phyloP scores from a whole-genome alignment of 2,113 vertebrate species.

The Sturnus vulgaris region DNA sequence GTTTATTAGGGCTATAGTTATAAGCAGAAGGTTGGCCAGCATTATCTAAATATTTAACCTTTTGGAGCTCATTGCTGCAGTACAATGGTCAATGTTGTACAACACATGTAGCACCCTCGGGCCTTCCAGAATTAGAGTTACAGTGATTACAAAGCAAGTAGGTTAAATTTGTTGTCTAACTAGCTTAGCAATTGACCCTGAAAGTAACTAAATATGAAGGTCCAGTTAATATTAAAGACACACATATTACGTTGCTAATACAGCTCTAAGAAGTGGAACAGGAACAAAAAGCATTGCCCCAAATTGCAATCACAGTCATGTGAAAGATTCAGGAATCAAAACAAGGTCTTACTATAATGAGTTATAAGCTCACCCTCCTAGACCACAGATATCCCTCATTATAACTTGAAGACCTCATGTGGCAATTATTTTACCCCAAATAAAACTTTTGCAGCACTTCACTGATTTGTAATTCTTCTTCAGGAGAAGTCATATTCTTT shows the following conservation, averaged over 20 bases:
- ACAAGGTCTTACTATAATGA: background rate
- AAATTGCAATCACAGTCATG: background rate
- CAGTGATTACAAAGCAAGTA: background rate
- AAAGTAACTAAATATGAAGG: conserved; percentile 1
- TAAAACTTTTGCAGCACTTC: conserved; percentile 9
- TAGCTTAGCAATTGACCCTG: conserved; percentile 1
- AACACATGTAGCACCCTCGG: background rate
- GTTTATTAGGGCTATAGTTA: background rate
- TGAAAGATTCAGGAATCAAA: background rate
- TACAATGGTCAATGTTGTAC: background rate
- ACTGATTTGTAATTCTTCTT: conserved; percentile 19
- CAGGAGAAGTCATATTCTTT: background rate
- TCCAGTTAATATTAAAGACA: conserved; percentile 19
- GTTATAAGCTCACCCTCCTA: background rate
- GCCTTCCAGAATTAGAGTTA: background rate
- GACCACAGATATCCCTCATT: background rate
- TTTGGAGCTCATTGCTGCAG: background rate
- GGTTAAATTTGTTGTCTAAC: background rate
- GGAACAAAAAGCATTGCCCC: background rate
- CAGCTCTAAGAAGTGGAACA: background rate
- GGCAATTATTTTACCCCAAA: conserved; percentile 24
- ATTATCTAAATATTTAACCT: background rate
- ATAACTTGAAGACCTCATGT: background rate
- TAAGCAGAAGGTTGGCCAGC: background rate
- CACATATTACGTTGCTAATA: background rate